Base-by-base conservation (phyloP, 2,888 invertebrate genomes). In the Dione vanillae region DNA sequence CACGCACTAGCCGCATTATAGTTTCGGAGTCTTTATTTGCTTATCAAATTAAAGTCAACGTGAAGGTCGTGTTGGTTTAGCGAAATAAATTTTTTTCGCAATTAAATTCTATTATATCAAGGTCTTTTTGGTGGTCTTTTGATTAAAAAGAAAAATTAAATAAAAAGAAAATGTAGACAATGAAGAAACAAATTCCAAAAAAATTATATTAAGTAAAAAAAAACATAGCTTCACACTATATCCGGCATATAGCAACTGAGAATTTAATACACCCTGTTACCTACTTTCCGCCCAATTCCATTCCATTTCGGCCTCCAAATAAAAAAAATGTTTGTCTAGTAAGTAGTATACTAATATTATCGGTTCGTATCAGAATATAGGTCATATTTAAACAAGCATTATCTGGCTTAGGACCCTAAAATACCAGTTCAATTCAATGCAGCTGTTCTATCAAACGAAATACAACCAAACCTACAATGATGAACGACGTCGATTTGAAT, bases 31-130 rank as follows among this genome's bases (percentile, higher is more conserved):
- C 10, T 56, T 16, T 56, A 16, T 37, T 56, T 56, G 37, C 56
- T 56, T 40, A 56, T 56, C n/a, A 40, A 16, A 56, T 40, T 56
- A 56, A 56, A 56, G 37, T 56, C 37, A 56, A 11, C 56, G 16
- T 16, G 56, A 40, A 56, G 56, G 56, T 16, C 37, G 16, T 40
- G 2, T 27, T 27, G 27, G 37, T 40, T 16, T 56, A 11, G 37
- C 37, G 37, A 16, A 16, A n/a, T n/a, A n/a, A n/a, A n/a, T n/a
- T n/a, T n/a, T 56, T 56, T 56, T 56, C 12, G 16, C 56, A 40
- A 56, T 16, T 37, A 56, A 56, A 37, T 16, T 54, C 54, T 56
- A 16, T 40, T 56, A 56, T 56, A 37, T 56, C 56, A 37, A 56
- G 56, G 16, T 37, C 37, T 56, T 16, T 56, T n/a, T n/a, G n/a